phyloP scores from a whole-genome alignment of 1,140 invertebrate species.

The Drosophila melanogaster region DNA sequence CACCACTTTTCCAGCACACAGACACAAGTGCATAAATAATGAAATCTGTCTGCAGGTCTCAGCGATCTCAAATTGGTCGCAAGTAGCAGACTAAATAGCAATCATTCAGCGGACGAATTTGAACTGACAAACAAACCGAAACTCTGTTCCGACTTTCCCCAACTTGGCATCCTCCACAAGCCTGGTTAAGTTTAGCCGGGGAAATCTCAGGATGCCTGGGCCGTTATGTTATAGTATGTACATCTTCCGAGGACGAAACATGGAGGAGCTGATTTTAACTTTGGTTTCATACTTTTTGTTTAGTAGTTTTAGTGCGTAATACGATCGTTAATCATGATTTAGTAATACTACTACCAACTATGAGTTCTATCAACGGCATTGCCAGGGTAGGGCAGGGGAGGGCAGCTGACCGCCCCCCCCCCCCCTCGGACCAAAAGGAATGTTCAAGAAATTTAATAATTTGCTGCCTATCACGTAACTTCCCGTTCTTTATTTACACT shows the following conservation, averaged over 20 bases:
- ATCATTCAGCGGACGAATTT: conserved; percentile 41
- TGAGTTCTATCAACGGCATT: too few species aligned
- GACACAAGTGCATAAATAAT: conserved; percentile 71
- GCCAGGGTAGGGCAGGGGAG: too few species aligned
- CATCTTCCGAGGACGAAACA: not conserved
- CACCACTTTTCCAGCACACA: conserved; percentile 12
- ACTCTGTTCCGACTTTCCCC: not conserved
- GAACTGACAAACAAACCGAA: conserved; percentile 35
- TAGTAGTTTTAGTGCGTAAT: not conserved
- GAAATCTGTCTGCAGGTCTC: conserved; percentile 64
- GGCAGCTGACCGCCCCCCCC: too few species aligned
- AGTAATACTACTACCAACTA: too few species aligned
- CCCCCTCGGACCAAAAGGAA: too few species aligned
- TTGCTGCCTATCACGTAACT: too few species aligned
- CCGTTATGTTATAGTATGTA: not conserved
- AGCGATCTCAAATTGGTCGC: conserved; percentile 59
- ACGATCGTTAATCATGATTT: too few species aligned
- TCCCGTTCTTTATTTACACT: too few species aligned
- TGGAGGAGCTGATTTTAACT: not conserved
- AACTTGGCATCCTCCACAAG: conserved; percentile 13
- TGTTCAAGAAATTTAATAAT: too few species aligned
- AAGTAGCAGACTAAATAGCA: conserved; percentile 60
- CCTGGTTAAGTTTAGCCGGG: conserved; percentile 8
- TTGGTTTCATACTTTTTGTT: not conserved
- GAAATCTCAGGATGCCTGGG: conserved; percentile 3